Evolutionary conservation across 2,888 invertebrate genomes (phyloP).

Genomic region (Syritta pipiens): DNA sequence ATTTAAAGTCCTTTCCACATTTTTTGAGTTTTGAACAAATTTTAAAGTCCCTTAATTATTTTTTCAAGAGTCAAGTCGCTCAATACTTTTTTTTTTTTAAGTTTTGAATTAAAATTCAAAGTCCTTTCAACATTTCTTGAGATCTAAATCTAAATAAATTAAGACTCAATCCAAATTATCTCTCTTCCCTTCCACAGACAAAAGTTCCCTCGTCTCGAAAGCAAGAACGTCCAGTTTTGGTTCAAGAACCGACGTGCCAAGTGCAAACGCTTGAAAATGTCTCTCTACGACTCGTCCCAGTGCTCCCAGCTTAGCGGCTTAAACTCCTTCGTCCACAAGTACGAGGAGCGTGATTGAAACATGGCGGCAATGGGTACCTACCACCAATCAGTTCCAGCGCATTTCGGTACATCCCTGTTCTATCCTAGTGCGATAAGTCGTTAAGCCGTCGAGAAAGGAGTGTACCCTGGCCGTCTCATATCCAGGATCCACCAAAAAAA

Average conservation of each 20-base stretch:
- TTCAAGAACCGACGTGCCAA: constrained; percentile 99
- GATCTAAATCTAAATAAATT: too few relatives aligned
- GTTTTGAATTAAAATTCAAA: too few relatives aligned
- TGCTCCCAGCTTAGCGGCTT: constrained; percentile 76
- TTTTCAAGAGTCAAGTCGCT: too few relatives aligned
- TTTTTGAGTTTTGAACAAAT: too few relatives aligned
- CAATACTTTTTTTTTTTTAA: too few relatives aligned
- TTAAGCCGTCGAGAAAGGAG: too few relatives aligned
- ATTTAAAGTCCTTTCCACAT: too few relatives aligned
- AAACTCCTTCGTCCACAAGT: constrained; percentile 78
- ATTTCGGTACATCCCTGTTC: constrained; percentile 41
- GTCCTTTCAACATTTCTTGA: too few relatives aligned
- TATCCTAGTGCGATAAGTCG: constrained; percentile 45
- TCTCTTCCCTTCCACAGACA: too few relatives aligned
- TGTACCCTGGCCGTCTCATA: constrained; percentile 7
- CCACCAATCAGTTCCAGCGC: constrained; percentile 30
- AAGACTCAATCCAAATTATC: too few relatives aligned
- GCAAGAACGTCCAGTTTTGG: constrained; percentile 99
- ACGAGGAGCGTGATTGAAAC: constrained; percentile 77
- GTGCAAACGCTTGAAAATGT: constrained; percentile 97
- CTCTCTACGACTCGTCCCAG: constrained; percentile 84
- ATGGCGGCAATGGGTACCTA: constrained; percentile 36
- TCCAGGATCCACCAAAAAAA: background rate
- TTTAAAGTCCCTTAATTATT: too few relatives aligned
- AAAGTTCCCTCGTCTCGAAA: constrained; percentile 98